Evolutionary conservation across 2,888 invertebrate genomes (phyloP).

Genomic region (Rhingia rostrata): DNA sequence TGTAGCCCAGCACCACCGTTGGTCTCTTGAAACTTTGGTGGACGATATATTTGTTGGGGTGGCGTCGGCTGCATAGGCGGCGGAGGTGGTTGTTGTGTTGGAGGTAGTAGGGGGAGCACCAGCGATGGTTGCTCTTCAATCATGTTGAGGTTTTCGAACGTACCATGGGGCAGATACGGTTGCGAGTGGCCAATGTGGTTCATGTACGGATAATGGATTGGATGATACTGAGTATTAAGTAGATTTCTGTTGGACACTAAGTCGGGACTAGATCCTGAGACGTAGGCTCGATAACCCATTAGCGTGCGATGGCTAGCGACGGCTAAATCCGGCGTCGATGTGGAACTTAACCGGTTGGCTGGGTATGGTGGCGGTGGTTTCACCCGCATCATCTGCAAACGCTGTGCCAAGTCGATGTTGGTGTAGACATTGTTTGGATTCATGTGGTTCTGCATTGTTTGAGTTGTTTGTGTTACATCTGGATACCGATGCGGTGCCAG

Average conservation of each 20-base stretch:
- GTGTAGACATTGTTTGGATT: conserved; percentile 77
- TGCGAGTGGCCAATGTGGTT: conserved; percentile 81
- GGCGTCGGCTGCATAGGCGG: conserved; percentile 77
- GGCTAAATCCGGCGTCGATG: conserved; percentile 93
- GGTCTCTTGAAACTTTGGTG: conserved; percentile 76
- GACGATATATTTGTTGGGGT: conserved; percentile 65
- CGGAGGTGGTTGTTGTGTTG: conserved; percentile 83
- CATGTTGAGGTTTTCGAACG: conserved; percentile 89
- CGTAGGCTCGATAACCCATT: conserved; percentile 84
- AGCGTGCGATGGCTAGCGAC: conserved; percentile 86
- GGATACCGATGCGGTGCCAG: conserved; percentile 84
- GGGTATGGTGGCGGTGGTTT: conserved; percentile 95
- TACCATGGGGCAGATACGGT: conserved; percentile 85
- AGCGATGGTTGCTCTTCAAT: conserved; percentile 83
- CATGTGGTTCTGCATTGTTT: conserved; percentile 79
- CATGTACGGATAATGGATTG: conserved; percentile 78
- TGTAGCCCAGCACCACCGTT: conserved; percentile 76
- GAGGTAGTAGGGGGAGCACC: conserved; percentile 83
- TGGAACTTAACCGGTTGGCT: conserved; percentile 89
- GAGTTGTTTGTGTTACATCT: conserved; percentile 86
- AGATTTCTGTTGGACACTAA: conserved; percentile 89
- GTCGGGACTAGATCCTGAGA: conserved; percentile 91
- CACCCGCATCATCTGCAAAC: conserved; percentile 81
- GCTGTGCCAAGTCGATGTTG: conserved; percentile 81
- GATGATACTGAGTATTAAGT: conserved; percentile 82